These are phyloP conservation scores for Lamellibrachia columna DNA, from an alignment of 2,888 invertebrate species.

Conservation along the genomic window DNA sequence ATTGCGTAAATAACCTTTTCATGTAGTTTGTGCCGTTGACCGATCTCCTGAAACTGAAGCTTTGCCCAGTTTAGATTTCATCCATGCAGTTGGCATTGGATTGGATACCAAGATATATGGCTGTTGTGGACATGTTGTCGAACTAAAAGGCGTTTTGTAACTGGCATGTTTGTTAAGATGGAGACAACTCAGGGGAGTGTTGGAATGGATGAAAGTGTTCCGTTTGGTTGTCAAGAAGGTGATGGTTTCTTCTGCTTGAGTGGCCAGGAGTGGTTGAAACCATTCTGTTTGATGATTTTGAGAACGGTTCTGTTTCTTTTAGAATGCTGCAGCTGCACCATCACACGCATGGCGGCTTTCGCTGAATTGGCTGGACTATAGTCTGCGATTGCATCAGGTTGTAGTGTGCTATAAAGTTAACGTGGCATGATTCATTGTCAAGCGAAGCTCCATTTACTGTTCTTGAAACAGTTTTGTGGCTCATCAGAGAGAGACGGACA, in stretches of 20 bases:
- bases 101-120: constrained; percentile 1
- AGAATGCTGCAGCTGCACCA: background rate
- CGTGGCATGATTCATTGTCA: background rate
- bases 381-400: background rate
- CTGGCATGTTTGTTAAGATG: background rate
- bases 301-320: background rate
- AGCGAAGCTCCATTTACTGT: background rate
- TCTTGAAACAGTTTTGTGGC: background rate
- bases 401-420: background rate
- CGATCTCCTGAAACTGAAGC: background rate
- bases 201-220: background rate
- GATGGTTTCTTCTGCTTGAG: background rate
- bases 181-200: background rate
- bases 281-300: background rate
- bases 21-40: background rate
- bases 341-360: background rate
- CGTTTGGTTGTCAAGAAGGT: background rate
- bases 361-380: background rate
- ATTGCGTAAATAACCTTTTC: background rate
- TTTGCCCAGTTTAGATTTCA: background rate
- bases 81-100: background rate
- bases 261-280: background rate
- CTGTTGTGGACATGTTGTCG: background rate
- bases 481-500: background rate
- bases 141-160: constrained; percentile 1